These are phyloP conservation scores for Actias luna DNA, from an alignment of 2,888 invertebrate genomes.

Conservation along the genomic window DNA sequence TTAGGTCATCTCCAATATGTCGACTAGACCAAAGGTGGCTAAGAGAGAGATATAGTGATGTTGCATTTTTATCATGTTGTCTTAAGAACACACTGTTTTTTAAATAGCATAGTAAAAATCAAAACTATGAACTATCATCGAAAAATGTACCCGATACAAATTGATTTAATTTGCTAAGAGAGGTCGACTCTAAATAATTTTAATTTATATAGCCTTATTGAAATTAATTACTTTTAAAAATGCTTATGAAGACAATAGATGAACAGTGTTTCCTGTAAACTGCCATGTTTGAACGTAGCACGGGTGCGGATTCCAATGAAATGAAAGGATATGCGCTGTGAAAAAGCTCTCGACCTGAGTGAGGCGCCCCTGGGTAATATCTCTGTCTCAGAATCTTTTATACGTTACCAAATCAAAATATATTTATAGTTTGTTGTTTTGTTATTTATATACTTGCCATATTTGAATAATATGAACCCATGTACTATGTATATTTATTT, in stretches of 20 bases:
- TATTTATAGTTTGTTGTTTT: slow-evolving; percentile 7
- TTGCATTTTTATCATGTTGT: too few species aligned
- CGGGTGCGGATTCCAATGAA: slow-evolving; percentile 67
- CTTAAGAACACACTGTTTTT: too few species aligned
- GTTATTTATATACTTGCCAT: neutral
- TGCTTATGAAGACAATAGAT: neutral
- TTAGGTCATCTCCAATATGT: too few species aligned
- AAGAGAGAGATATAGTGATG: too few species aligned
- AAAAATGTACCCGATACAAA: too few species aligned
- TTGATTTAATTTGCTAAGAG: too few species aligned
- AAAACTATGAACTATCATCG: too few species aligned
- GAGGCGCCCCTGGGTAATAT: slow-evolving; percentile 49
- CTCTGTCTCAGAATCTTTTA: slow-evolving; percentile 48
- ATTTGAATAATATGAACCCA: neutral
- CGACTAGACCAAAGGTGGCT: too few species aligned
- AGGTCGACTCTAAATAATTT: too few species aligned
- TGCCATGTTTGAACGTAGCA: slow-evolving; percentile 45
- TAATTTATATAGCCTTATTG: neutral
- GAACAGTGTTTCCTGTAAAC: slow-evolving; percentile 31
- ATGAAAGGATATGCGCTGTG: slow-evolving; percentile 71
- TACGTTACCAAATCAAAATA: slow-evolving; percentile 7
- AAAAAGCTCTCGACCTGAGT: slow-evolving; percentile 57
- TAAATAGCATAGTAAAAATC: too few species aligned
- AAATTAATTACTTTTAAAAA: neutral
- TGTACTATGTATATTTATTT: neutral